A percentile compares a stretch with the other conserved stretches of the same genome.
phyloP scores from a whole-genome alignment of 2,113 vertebrate genomes.

The Otis tarda region DNA sequence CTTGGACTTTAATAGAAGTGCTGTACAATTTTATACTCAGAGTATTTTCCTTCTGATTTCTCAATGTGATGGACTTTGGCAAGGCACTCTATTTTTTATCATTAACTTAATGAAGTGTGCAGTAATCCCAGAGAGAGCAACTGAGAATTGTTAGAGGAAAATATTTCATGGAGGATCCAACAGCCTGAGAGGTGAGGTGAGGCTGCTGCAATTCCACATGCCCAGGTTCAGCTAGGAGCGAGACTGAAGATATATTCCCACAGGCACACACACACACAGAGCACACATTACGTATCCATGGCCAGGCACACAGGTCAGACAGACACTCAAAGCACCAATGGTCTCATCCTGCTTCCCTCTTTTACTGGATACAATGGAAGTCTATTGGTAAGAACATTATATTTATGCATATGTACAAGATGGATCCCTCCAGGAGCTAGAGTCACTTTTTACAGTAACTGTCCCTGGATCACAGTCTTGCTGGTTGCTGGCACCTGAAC shows the following conservation, averaged over 20 bases:
- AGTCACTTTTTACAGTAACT: background rate
- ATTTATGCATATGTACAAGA: background rate
- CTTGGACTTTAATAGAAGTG: background rate
- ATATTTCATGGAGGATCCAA: background rate
- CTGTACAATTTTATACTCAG: slow-evolving; percentile 1
- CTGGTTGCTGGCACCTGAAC: background rate
- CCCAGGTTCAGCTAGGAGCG: background rate
- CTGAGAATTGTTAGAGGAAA: background rate
- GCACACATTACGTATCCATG: accelerated
- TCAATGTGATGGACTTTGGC: slow-evolving; percentile 15
- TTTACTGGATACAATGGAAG: background rate
- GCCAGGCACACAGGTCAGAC: background rate
- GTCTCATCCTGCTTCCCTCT: background rate
- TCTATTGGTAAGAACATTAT: background rate
- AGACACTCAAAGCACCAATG: background rate
- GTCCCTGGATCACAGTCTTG: background rate
- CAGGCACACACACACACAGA: accelerated
- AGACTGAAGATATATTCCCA: background rate
- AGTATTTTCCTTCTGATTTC: slow-evolving; percentile 36
- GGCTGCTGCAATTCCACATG: background rate
- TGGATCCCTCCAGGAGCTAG: background rate
- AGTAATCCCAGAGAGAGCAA: background rate
- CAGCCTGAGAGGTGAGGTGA: background rate
- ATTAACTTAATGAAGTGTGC: slow-evolving; percentile 6
- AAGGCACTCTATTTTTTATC: slow-evolving; percentile 17